Percentiles rank a stretch among this genome's conserved stretches.
These are phyloP conservation scores for Lepidurus apus DNA, from an alignment of 1,140 invertebrate genomes.

Conservation along the genomic window DNA sequence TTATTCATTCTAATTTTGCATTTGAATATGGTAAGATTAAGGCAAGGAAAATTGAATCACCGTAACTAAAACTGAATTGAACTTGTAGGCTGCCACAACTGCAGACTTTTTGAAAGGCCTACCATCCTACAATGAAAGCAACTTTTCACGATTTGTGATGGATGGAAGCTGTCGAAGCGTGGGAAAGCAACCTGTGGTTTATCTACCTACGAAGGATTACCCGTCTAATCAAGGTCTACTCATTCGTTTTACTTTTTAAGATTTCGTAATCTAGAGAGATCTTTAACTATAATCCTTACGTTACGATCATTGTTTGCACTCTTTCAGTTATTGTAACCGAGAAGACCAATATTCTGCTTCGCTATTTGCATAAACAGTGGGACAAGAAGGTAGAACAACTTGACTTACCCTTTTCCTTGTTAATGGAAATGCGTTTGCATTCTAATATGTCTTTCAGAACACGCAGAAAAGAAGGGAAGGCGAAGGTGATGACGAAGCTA, in stretches of 20 bases:
- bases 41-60: too few species aligned
- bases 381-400: slow-evolving; percentile 63
- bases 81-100: slow-evolving; percentile 28
- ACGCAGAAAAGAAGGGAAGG: slow-evolving; percentile 5
- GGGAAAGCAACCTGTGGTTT: slow-evolving; percentile 79
- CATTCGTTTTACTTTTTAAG: slow-evolving; percentile 28
- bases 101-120: slow-evolving; percentile 85
- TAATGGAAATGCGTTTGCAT: not conserved
- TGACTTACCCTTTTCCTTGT: not conserved
- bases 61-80: too few species aligned
- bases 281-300: not conserved
- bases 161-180: slow-evolving; percentile 75
- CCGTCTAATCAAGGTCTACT: slow-evolving; percentile 77
- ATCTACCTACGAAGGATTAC: slow-evolving; percentile 81
- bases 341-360: slow-evolving; percentile 84
- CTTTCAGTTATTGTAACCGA: slow-evolving; percentile 87
- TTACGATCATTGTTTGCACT: slow-evolving; percentile 39
- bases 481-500: slow-evolving; percentile 8
- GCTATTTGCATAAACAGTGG: slow-evolving; percentile 90
- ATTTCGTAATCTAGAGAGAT: too few species aligned
- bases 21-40: too few species aligned
- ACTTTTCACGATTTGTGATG: slow-evolving; percentile 82
- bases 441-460: not conserved
- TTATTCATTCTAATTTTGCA: too few species aligned
- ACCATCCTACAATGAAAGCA: slow-evolving; percentile 81